phyloP scores from a whole-genome alignment of 2,113 vertebrate genomes.

The Lates calcarifer region DNA sequence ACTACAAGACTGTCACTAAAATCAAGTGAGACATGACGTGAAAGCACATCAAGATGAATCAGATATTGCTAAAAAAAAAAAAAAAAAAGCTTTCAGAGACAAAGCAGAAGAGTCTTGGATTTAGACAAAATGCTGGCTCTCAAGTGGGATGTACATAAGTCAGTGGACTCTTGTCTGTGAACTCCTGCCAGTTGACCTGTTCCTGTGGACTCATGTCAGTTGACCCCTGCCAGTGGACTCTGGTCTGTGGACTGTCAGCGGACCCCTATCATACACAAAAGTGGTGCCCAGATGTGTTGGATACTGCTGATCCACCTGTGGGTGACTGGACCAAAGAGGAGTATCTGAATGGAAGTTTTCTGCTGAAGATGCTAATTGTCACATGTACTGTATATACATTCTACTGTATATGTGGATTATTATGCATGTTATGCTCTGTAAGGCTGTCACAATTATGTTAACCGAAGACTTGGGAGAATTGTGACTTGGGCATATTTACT shows the following conservation, averaged over 20 bases:
- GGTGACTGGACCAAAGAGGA: conserved; percentile 1
- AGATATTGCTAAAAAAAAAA: not conserved
- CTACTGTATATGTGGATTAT: conserved; percentile 3
- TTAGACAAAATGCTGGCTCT: not conserved
- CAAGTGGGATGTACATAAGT: conserved; percentile 15
- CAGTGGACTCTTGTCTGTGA: too few species aligned
- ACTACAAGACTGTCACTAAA: conserved; percentile 59
- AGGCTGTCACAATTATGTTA: conserved; percentile 1
- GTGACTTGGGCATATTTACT: not conserved
- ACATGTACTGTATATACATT: conserved; percentile 13
- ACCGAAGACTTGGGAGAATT: not conserved
- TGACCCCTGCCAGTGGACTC: too few species aligned
- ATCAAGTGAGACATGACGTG: conserved; percentile 41
- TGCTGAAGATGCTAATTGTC: not conserved
- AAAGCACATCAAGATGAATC: not conserved
- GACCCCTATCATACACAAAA: not conserved
- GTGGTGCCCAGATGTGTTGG: not conserved
- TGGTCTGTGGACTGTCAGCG: too few species aligned
- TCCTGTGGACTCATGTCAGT: too few species aligned
- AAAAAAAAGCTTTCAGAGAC: not conserved
- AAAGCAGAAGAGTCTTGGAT: not conserved
- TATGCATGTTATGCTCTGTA: not conserved
- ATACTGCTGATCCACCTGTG: conserved; percentile 10
- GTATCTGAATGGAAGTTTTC: not conserved
- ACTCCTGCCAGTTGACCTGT: too few species aligned